Evolutionary conservation across 2,113 vertebrate genomes (phyloP).

Genomic region (Myxocyprinus asiaticus): DNA sequence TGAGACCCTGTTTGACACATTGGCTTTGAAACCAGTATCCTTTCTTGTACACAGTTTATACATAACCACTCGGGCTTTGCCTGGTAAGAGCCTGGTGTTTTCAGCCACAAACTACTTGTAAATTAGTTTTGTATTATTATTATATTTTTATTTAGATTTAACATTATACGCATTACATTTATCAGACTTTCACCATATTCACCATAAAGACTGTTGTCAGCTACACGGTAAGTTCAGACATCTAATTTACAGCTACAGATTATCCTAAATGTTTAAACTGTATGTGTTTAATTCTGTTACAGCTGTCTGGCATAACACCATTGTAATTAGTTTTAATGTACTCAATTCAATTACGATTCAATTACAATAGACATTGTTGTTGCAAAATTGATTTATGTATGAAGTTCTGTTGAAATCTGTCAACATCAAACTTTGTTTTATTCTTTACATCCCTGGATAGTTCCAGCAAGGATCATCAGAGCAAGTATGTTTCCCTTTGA

Average conservation of each 20-base stretch:
- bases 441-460: not conserved
- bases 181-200: not conserved
- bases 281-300: not conserved
- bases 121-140: not conserved
- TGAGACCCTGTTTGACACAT: slow-evolving; percentile 37
- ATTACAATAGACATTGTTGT: not conserved
- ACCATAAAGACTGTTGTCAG: slow-evolving; percentile 64
- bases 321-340: too few relatives aligned
- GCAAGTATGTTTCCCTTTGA: slow-evolving; percentile 28
- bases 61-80: slow-evolving; percentile 10
- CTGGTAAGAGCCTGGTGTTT: slow-evolving; percentile 55
- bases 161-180: not conserved
- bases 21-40: not conserved
- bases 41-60: slow-evolving; percentile 2
- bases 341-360: too few relatives aligned
- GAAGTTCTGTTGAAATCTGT: too few relatives aligned
- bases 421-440: not conserved
- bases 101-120: not conserved
- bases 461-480: slow-evolving; percentile 12
- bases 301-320: too few relatives aligned
- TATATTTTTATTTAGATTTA: not conserved
- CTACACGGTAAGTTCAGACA: slow-evolving; percentile 43
- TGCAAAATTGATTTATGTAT: not conserved
- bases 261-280: not conserved
- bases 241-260: not conserved